These are phyloP conservation scores for Pithys albifrons DNA, from an alignment of 2,113 vertebrate genomes.

Conservation along the genomic window DNA sequence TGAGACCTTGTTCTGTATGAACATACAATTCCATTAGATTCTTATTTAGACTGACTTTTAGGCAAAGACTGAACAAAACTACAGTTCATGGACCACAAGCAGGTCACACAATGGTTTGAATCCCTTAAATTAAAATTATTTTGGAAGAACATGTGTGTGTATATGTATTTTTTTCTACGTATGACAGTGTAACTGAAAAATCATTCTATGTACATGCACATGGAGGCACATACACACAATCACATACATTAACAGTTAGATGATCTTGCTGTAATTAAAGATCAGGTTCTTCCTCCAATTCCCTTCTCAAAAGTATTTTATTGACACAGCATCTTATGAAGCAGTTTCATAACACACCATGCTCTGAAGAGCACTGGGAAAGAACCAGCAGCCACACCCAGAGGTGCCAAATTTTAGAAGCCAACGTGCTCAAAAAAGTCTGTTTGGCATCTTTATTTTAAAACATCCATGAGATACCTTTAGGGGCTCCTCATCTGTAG, in stretches of 20 bases:
- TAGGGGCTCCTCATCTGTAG: background rate
- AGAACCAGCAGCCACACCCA: background rate
- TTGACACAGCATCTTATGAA: background rate
- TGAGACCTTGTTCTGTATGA: background rate
- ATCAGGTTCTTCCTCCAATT: background rate
- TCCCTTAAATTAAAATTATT: background rate
- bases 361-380: background rate
- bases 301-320: background rate
- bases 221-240: background rate
- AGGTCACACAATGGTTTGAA: background rate
- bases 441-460: background rate
- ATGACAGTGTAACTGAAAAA: background rate
- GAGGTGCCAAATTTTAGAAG: background rate
- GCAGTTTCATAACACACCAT: background rate
- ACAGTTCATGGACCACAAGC: background rate
- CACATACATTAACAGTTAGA: background rate
- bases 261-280: background rate
- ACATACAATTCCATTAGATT: background rate
- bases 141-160: background rate
- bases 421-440: background rate
- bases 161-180: rapidly evolving
- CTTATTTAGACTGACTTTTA: background rate
- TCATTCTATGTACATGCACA: background rate
- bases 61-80: background rate
- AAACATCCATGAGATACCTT: background rate